Conservation (phyloP, 2,797 vertebrate species). For the Sebastes nivosus region DNA sequence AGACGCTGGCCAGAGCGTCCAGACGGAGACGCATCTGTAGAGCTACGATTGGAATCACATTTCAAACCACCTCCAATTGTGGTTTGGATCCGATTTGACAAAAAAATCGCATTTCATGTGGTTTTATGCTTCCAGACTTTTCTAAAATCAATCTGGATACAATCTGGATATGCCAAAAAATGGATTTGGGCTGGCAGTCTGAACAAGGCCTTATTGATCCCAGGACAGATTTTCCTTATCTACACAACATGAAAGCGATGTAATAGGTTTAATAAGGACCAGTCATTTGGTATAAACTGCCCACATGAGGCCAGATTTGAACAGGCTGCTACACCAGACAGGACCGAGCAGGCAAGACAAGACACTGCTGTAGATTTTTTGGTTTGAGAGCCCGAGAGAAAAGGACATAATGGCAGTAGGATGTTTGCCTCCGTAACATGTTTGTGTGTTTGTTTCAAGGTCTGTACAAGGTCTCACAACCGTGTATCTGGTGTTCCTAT, state of each 20-base stretch:
- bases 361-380: constrained; percentile 15
- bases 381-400: constrained; percentile 29
- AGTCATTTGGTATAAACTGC: background rate
- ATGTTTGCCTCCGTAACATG: constrained; percentile 43
- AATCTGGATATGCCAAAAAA: background rate
- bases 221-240: background rate
- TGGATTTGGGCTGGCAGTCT: background rate
- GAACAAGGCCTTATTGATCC: constrained; percentile 24
- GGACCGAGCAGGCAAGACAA: background rate
- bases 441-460: constrained; percentile 63
- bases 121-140: background rate
- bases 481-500: constrained; percentile 52
- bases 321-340: background rate
- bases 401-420: constrained; percentile 12
- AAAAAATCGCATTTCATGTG: background rate
- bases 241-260: background rate
- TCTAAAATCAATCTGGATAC: too few species aligned
- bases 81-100: background rate
- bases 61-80: background rate
- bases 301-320: background rate
- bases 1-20: background rate
- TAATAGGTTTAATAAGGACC: background rate
- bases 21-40: too few species aligned
- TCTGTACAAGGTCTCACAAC: constrained; percentile 48
- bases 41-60: background rate